Conservation (phyloP, 2,888 invertebrate genomes). For the Cepaea hortensis region DNA sequence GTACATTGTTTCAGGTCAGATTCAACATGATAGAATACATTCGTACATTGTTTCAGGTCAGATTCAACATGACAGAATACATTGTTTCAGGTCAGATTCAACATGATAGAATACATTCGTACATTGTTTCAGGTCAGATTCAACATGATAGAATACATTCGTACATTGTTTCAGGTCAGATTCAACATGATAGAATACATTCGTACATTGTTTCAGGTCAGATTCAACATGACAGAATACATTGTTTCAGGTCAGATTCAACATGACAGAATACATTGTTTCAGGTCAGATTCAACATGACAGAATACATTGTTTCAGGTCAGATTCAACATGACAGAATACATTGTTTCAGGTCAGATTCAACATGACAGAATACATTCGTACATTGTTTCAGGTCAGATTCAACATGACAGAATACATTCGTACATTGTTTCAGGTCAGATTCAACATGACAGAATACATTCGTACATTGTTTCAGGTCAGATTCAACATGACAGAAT, state of each 20-base stretch:
- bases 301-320: constrained; percentile 52
- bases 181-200: constrained; percentile 71
- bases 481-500: constrained; percentile 69
- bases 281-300: no score
- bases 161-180: constrained; percentile 55
- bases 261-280: constrained; percentile 69
- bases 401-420: constrained; percentile 71
- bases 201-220: no score
- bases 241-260: constrained; percentile 62
- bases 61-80: no score
- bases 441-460: no score
- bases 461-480: constrained; percentile 55
- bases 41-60: no score
- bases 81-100: constrained; percentile 62
- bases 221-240: no score
- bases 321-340: constrained; percentile 69
- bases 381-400: constrained; percentile 55
- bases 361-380: no score
- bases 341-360: constrained; percentile 49
- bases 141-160: no score
- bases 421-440: no score
- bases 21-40: constrained; percentile 71
- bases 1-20: constrained; percentile 55
- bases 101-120: constrained; percentile 69
- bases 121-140: no score